Conservation (phyloP, 2,113 vertebrate species). For the Zingel zingel region DNA sequence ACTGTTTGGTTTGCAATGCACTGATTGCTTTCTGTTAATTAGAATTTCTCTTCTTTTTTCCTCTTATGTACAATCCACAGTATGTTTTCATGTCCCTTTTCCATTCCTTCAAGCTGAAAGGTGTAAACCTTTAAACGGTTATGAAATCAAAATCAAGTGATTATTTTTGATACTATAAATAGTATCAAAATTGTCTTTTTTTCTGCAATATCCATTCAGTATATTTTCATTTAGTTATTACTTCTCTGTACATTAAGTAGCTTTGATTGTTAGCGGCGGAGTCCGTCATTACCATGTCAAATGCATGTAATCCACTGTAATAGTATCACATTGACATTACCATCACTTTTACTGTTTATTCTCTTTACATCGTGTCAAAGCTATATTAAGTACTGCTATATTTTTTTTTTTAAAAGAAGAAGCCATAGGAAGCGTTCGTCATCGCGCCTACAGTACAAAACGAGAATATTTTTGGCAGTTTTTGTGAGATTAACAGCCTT, state of each 20-base stretch:
- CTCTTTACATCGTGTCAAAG: background rate
- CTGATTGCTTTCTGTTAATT: background rate
- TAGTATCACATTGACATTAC: background rate
- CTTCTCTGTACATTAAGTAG: background rate
- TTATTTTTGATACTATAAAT: background rate
- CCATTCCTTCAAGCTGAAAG: background rate
- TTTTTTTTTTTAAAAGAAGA: background rate
- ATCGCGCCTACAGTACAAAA: background rate
- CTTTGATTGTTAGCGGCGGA: too few species aligned
- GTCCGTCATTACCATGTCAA: background rate
- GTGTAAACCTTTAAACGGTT: background rate
- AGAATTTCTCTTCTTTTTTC: background rate
- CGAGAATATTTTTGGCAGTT: background rate
- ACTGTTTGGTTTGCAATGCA: background rate
- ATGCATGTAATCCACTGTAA: background rate
- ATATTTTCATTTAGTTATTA: background rate
- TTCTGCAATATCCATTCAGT: background rate
- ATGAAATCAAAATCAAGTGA: background rate
- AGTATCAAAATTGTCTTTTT: too few species aligned
- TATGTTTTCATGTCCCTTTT: background rate
- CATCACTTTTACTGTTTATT: background rate
- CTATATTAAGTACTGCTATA: background rate
- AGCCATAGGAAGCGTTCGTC: background rate
- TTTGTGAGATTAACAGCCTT: too few species aligned
- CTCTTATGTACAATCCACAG: background rate